Conservation (phyloP, 2,888 invertebrate genomes). For the Euplagia quadripunctaria region DNA sequence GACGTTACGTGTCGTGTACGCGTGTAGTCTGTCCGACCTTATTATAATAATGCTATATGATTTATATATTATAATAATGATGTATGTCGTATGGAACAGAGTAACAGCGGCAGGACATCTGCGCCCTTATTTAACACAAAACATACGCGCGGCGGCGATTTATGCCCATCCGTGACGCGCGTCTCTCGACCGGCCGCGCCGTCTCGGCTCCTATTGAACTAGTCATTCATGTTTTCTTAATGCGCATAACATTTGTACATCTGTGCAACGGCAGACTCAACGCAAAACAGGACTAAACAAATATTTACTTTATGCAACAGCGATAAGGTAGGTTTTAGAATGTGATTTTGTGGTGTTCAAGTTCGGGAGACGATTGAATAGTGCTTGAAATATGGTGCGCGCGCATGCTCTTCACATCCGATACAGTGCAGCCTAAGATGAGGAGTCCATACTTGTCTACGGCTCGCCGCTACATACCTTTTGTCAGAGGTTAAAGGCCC, state of each 20-base stretch:
- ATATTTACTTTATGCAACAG: background rate
- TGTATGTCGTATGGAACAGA: background rate
- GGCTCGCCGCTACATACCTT: background rate
- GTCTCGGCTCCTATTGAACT: slow-evolving; percentile 59
- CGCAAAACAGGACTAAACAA: slow-evolving; percentile 4
- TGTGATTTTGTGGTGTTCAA: slow-evolving; percentile 19
- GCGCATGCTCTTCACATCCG: slow-evolving; percentile 57
- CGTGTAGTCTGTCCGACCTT: background rate
- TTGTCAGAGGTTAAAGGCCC: background rate
- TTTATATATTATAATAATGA: background rate
- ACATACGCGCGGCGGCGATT: background rate
- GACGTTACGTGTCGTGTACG: background rate
- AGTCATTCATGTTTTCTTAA: slow-evolving; percentile 72
- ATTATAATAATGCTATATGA: background rate
- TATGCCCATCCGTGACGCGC: slow-evolving; percentile 8
- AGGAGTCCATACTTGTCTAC: background rate
- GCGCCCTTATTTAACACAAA: background rate
- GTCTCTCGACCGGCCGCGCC: background rate
- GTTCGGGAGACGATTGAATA: slow-evolving; percentile 17
- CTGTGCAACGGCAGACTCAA: slow-evolving; percentile 53
- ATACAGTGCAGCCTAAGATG: slow-evolving; percentile 57
- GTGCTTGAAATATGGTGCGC: slow-evolving; percentile 44
- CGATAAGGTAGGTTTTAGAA: slow-evolving; percentile 11
- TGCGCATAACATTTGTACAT: slow-evolving; percentile 72
- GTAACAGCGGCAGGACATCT: background rate